These are phyloP conservation scores for Carcina quercana DNA, from an alignment of 2,888 invertebrate species.

Conservation along the genomic window DNA sequence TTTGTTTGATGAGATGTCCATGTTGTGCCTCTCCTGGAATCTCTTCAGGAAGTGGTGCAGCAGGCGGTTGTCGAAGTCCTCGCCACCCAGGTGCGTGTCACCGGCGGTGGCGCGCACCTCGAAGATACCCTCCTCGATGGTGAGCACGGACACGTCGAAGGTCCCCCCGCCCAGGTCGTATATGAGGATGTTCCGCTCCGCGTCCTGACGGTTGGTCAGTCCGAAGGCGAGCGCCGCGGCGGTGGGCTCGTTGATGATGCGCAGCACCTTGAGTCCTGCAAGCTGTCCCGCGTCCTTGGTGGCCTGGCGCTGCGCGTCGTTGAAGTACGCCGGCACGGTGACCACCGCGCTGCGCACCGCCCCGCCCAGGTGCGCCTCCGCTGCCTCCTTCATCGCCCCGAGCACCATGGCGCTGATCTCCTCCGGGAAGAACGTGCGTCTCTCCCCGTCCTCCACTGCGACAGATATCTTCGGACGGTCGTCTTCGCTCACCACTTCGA, in stretches of 20 bases:
- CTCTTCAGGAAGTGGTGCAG: constrained; percentile 77
- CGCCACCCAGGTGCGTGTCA: constrained; percentile 85
- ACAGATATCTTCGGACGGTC: background rate
- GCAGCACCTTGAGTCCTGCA: constrained; percentile 76
- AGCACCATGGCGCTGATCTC: background rate
- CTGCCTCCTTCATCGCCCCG: constrained; percentile 86
- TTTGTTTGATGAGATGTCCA: constrained; percentile 76
- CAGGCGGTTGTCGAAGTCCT: constrained; percentile 64
- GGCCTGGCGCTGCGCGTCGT: constrained; percentile 87
- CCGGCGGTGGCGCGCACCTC: constrained; percentile 85
- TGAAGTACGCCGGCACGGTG: constrained; percentile 90
- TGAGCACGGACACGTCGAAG: constrained; percentile 86
- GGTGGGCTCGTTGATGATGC: constrained; percentile 86
- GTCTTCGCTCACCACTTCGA: background rate
- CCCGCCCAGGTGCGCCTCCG: constrained; percentile 84
- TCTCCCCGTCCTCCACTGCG: background rate
- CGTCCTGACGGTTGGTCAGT: constrained; percentile 72
- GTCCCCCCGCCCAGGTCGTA: constrained; percentile 75
- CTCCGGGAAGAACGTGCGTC: background rate
- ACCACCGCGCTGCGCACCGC: constrained; percentile 84
- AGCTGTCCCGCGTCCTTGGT: constrained; percentile 93
- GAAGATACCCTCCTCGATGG: constrained; percentile 82
- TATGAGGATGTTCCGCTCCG: constrained; percentile 69
- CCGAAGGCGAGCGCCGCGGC: constrained; percentile 80
- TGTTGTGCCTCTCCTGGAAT: constrained; percentile 77